A percentile compares a stretch with the other conserved stretches of the same genome.
phyloP scores from a whole-genome alignment of 2,113 vertebrate species.

The Hystrix brachyura region DNA sequence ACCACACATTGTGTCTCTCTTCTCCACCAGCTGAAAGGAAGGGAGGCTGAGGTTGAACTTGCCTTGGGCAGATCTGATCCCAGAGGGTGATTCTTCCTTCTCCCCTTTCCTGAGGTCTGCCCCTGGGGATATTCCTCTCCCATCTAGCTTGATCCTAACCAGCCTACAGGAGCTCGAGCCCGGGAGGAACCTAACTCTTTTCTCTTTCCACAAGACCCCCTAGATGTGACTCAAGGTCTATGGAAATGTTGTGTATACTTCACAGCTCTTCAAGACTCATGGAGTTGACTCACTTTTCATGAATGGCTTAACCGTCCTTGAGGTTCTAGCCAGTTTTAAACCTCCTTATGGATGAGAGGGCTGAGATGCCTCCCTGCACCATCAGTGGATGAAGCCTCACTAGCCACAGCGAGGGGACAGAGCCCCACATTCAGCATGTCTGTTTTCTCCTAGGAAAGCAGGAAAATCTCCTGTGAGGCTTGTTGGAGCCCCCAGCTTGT shows the following conservation, averaged over 20 bases:
- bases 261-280: not conserved
- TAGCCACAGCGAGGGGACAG: not conserved
- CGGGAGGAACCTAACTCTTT: not conserved
- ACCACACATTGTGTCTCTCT: not conserved
- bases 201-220: not conserved
- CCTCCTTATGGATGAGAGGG: slow-evolving; percentile 25
- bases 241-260: not conserved
- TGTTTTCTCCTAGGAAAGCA: not conserved
- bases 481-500: not conserved
- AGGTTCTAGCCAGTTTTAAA: slow-evolving; percentile 49
- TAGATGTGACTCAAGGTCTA: not conserved
- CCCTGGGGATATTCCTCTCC: not conserved
- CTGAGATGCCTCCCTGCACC: slow-evolving; percentile 41
- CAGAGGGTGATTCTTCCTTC: not conserved
- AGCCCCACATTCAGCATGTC: not conserved
- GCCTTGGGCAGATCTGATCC: not conserved
- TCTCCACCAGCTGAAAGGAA: not conserved
- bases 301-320: slow-evolving; percentile 40
- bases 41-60: not conserved
- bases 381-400: not conserved
- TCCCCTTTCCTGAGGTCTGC: not conserved
- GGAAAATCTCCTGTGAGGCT: not conserved
- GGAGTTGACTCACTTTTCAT: slow-evolving; percentile 47
- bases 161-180: not conserved
- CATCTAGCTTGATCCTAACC: not conserved